Evolutionary conservation across 2,888 invertebrate genomes (phyloP).

Genomic region (Lithophane socia): DNA sequence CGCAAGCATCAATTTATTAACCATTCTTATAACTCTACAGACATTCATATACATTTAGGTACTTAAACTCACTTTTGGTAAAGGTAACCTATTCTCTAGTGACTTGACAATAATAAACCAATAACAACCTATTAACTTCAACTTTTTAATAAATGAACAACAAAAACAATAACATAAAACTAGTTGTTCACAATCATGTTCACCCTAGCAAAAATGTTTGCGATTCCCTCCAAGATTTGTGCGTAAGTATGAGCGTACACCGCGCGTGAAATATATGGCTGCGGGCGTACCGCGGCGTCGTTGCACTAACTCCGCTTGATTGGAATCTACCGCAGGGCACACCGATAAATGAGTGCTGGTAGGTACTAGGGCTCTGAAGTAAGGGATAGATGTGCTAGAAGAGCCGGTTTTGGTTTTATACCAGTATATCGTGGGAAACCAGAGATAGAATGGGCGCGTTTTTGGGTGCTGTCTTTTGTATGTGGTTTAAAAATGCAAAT

Average conservation of each 20-base stretch:
- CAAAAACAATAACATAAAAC: slow-evolving; percentile 29
- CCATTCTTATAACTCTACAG: not conserved
- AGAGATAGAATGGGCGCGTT: not conserved
- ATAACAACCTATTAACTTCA: slow-evolving; percentile 3
- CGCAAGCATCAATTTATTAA: not conserved
- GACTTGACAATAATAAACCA: not conserved
- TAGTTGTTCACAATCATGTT: slow-evolving; percentile 7
- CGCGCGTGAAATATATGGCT: slow-evolving; percentile 79
- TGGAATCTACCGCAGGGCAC: slow-evolving; percentile 84
- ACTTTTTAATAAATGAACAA: slow-evolving; percentile 21
- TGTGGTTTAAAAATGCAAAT: not conserved
- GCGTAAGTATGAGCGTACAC: slow-evolving; percentile 78
- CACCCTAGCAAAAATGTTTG: slow-evolving; percentile 69
- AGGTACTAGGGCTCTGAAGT: slow-evolving; percentile 55
- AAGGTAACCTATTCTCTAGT: not conserved
- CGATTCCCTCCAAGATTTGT: slow-evolving; percentile 75
- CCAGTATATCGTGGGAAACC: not conserved
- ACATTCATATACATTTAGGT: not conserved
- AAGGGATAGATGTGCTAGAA: slow-evolving; percentile 55
- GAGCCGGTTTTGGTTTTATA: slow-evolving; percentile 32
- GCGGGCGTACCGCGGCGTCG: slow-evolving; percentile 69
- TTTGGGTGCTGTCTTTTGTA: not conserved
- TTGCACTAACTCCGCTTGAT: slow-evolving; percentile 82
- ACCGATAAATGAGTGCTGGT: slow-evolving; percentile 79
- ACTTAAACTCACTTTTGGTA: not conserved